These are phyloP conservation scores for Trichopoda pennipes DNA, from an alignment of 2,888 invertebrate species.

Conservation along the genomic window DNA sequence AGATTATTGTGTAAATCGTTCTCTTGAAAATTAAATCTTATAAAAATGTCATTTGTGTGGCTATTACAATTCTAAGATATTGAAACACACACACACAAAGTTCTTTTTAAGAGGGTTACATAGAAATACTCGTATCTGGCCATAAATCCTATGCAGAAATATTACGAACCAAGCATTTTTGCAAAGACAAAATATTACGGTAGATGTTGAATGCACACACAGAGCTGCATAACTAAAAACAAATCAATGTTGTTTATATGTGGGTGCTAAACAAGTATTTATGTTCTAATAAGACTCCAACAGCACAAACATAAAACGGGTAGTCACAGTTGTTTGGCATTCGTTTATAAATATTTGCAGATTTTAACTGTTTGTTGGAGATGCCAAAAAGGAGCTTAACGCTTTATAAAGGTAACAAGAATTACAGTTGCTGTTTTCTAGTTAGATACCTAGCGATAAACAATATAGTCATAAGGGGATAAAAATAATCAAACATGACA, in stretches of 20 bases:
- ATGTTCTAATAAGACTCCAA: slow-evolving; percentile 5
- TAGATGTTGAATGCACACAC: neutral
- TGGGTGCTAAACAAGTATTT: slow-evolving; percentile 51
- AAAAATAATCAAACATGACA: slow-evolving; percentile 57
- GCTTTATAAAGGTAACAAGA: slow-evolving; percentile 37
- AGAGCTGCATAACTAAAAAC: neutral
- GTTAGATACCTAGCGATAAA: slow-evolving; percentile 16
- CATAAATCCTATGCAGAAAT: slow-evolving; percentile 78
- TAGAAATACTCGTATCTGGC: slow-evolving; percentile 74
- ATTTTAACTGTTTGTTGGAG: slow-evolving; percentile 7
- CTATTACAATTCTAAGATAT: no score
- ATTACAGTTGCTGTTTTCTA: slow-evolving; percentile 14
- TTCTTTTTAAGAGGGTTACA: no score
- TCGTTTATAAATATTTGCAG: slow-evolving; percentile 31
- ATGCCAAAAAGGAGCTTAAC: slow-evolving; percentile 43
- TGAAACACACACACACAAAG: no score
- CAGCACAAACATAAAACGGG: slow-evolving; percentile 13
- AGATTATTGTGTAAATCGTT: no score
- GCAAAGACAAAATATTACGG: neutral
- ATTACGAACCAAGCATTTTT: slow-evolving; percentile 18
- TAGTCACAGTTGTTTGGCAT: slow-evolving; percentile 11
- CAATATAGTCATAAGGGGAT: slow-evolving; percentile 13
- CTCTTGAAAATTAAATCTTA: no score
- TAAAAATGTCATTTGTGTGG: no score
- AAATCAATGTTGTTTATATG: slow-evolving; percentile 38